Conservation (phyloP, 1,140 invertebrate species). For the Drosophila auraria region DNA sequence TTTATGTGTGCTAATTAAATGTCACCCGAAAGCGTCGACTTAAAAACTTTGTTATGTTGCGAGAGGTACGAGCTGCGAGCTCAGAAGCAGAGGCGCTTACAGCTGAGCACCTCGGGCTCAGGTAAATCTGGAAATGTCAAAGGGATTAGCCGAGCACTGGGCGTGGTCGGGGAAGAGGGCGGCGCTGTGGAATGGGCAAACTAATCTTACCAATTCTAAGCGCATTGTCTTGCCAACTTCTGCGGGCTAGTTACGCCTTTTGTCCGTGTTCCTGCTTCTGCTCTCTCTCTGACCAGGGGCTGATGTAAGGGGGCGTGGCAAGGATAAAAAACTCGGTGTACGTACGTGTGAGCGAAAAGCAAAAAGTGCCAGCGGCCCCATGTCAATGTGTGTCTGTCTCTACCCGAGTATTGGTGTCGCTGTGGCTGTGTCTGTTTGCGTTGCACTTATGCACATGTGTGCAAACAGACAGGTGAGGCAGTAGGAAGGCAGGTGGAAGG, state of each 20-base stretch:
- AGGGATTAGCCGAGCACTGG: slow-evolving; percentile 50
- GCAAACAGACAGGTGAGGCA: slow-evolving; percentile 45
- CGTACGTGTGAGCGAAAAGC: slow-evolving; percentile 57
- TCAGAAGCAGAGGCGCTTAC: slow-evolving; percentile 18
- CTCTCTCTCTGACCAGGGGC: slow-evolving; percentile 16
- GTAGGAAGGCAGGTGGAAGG: neutral
- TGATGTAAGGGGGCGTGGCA: slow-evolving; percentile 44
- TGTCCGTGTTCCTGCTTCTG: slow-evolving; percentile 39
- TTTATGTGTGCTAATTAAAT: slow-evolving; percentile 71
- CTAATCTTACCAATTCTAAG: slow-evolving; percentile 82
- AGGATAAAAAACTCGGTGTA: slow-evolving; percentile 58
- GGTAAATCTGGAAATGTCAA: slow-evolving; percentile 76
- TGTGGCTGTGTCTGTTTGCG: slow-evolving; percentile 57
- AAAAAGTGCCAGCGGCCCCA: slow-evolving; percentile 63
- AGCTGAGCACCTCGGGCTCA: slow-evolving; percentile 49
- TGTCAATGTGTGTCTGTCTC: slow-evolving; percentile 37
- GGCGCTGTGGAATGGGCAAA: slow-evolving; percentile 52
- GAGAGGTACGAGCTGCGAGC: slow-evolving; percentile 34
- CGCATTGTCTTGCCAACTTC: slow-evolving; percentile 67
- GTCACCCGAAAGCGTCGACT: slow-evolving; percentile 37
- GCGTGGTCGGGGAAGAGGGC: slow-evolving; percentile 19
- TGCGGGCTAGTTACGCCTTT: slow-evolving; percentile 52
- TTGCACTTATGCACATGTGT: slow-evolving; percentile 80
- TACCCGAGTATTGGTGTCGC: slow-evolving; percentile 43
- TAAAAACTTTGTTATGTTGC: slow-evolving; percentile 49